A percentile compares a stretch with the other conserved stretches of the same genome.
phyloP scores from a whole-genome alignment of 2,113 vertebrate species.

The Dicaeum eximium region DNA sequence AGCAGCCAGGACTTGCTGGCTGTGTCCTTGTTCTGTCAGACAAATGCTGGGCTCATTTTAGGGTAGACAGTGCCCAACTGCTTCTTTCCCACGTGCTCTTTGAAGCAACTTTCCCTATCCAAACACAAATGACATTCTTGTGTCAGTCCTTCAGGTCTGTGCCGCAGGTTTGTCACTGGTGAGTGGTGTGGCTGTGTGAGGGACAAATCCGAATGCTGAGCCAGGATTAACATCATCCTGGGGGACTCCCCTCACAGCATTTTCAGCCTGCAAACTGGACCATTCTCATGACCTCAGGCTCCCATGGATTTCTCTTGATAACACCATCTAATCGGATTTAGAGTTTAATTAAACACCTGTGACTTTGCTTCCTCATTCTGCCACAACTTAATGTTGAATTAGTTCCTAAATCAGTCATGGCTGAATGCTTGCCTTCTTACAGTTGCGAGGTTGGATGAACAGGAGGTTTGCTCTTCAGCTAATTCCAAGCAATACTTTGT shows the following conservation, averaged over 20 bases:
- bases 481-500: neutral
- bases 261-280: slow-evolving; percentile 3
- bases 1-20: neutral
- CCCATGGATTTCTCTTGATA: slow-evolving; percentile 49
- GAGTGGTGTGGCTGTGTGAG: neutral
- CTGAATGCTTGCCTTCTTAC: slow-evolving; percentile 1
- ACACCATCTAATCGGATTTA: slow-evolving; percentile 52
- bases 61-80: neutral
- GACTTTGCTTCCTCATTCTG: slow-evolving; percentile 59
- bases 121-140: neutral
- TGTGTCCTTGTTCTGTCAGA: neutral
- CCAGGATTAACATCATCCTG: neutral
- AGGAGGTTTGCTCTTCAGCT: slow-evolving; percentile 32
- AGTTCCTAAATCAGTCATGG: slow-evolving; percentile 51
- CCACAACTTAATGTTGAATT: slow-evolving; percentile 52
- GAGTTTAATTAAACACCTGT: slow-evolving; percentile 69
- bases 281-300: slow-evolving; percentile 44
- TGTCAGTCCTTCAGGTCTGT: neutral
- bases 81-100: neutral
- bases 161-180: neutral
- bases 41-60: neutral
- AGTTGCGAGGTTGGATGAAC: neutral
- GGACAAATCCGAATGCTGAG: neutral
- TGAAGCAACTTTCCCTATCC: neutral
- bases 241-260: neutral